A percentile compares a stretch with the other conserved stretches of the same genome.
These are phyloP conservation scores for Dasypus novemcinctus DNA, from an alignment of 2,113 vertebrate genomes.

Conservation along the genomic window DNA sequence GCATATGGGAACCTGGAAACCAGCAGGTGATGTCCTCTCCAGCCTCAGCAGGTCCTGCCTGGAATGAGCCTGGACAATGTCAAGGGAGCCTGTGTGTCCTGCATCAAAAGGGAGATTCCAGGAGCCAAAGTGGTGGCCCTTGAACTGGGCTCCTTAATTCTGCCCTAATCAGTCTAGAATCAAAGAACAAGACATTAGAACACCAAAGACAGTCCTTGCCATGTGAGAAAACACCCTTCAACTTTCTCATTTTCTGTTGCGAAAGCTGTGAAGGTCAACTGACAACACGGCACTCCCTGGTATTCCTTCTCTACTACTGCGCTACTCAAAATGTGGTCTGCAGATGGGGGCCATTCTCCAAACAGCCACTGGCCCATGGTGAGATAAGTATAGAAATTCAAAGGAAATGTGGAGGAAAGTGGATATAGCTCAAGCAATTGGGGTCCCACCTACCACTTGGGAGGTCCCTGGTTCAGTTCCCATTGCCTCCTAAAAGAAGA, in stretches of 20 bases:
- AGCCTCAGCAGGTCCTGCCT: background rate
- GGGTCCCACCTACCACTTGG: too few species aligned
- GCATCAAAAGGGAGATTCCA: background rate
- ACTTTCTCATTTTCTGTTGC: background rate
- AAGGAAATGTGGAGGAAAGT: background rate
- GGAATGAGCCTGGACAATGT: background rate
- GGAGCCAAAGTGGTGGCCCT: background rate
- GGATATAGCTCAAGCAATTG: too few species aligned
- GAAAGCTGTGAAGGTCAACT: background rate
- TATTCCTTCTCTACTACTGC: background rate
- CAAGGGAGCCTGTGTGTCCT: background rate
- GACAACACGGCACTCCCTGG: too few species aligned
- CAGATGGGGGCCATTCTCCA: rapidly evolving
- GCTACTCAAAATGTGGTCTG: background rate
- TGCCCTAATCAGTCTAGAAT: background rate
- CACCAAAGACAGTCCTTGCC: background rate
- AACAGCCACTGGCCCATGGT: background rate
- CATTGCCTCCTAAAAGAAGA: too few species aligned
- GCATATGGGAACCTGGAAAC: background rate
- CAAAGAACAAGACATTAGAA: background rate
- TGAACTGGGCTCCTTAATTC: background rate
- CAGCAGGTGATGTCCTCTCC: background rate
- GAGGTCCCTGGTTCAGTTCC: too few species aligned
- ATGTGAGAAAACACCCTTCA: background rate
- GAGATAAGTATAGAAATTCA: background rate